Evolutionary conservation across 2,888 invertebrate genomes (phyloP), one percentile per base, ranked within the genome.

Genomic region (Diabrotica balteata): DNA sequence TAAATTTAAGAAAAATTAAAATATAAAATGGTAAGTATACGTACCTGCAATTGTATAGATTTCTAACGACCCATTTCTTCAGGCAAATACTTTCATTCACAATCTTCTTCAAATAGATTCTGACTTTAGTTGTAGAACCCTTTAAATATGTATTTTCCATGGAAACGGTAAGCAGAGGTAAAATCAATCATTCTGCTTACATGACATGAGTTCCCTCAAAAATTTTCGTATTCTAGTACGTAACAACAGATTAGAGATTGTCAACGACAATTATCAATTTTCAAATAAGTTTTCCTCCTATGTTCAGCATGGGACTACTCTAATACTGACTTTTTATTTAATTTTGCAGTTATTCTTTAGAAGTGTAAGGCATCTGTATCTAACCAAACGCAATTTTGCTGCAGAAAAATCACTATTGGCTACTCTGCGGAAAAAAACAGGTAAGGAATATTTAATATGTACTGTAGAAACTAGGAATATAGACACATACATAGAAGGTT

Each of bases 371-470:
- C 86, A 88, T 65, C 78, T 90, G 43, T 90, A 91, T 79, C 86
- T 87, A n/a, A 86, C 86, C 68, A 84, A 84, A 7, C 72, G 84
- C 60, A 84, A 86, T 44, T 87, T 87, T 78, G 88, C 89, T 7
- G 85, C 84, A 0, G 91, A 90, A 75, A 94, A 95, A 77, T 90
- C 93, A 44, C 85, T 91, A 8, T 85, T 98, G 46, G 92, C 94
- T 43, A 90, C 92, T 75, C 86, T 99, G 22, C 87, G 99, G 22
- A 98, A 97, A 84, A 93, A 93, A 80, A 99, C 98, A 4, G 98
- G 55, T 57, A 57, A 11, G n/a, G 6, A 7, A 17, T 11, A 11
- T 10, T 45, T 10, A 53, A 8, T 9, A 8, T 42, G 10, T 43
- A 32, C 5, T 32, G 5, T 32, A 32, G 32, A 32, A 17, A 2